phyloP scores from a whole-genome alignment of 1,140 invertebrate genomes.

The Spodoptera frugiperda region DNA sequence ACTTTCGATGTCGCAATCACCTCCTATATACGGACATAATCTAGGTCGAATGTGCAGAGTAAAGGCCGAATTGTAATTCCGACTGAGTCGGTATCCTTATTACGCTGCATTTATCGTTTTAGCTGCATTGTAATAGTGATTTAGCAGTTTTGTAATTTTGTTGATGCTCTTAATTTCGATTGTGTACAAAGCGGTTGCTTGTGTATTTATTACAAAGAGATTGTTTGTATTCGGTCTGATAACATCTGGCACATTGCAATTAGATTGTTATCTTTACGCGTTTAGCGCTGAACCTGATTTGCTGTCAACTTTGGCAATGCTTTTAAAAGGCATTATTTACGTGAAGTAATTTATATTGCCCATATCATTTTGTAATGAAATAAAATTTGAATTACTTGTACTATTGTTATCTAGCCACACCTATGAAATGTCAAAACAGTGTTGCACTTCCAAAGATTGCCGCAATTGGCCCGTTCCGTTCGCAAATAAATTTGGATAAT shows the following conservation, averaged over 20 bases:
- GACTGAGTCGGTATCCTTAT: conserved; percentile 26
- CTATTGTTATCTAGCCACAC: not conserved
- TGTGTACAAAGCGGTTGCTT: not conserved
- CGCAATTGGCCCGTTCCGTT: conserved; percentile 4
- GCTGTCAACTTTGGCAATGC: too few relatives aligned
- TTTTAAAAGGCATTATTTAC: too few relatives aligned
- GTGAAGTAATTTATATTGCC: too few relatives aligned
- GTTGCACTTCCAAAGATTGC: not conserved
- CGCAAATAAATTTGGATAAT: conserved; percentile 49
- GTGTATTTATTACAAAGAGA: not conserved
- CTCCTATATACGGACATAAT: conserved; percentile 33
- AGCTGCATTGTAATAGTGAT: conserved; percentile 19
- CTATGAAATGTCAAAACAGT: conserved; percentile 17
- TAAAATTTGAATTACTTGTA: too few relatives aligned
- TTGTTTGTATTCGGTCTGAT: conserved; percentile 3
- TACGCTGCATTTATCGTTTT: conserved; percentile 40
- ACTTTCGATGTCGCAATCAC: conserved; percentile 54
- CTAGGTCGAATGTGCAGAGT: conserved; percentile 49
- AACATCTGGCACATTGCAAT: not conserved
- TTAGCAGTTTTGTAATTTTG: conserved; percentile 33
- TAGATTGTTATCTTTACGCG: not conserved
- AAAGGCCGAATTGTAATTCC: conserved; percentile 47
- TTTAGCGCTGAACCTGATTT: not conserved
- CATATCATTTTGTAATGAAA: too few relatives aligned
- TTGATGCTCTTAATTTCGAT: conserved; percentile 12